Base-by-base conservation (phyloP, 2,888 invertebrate genomes). In the Cremastobaeus sp. region DNA sequence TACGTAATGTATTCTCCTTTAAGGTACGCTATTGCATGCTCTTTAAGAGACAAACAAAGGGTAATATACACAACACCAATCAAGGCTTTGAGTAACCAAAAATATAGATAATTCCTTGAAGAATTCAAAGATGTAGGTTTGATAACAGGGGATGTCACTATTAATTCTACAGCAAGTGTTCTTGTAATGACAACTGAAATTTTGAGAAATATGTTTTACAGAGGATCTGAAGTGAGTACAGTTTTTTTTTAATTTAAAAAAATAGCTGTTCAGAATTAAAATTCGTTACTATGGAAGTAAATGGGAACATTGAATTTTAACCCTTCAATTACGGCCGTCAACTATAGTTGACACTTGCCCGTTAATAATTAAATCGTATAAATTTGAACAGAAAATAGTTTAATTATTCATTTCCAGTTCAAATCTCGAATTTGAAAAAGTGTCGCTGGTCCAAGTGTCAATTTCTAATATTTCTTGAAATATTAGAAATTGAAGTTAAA, bases 151-250 rank as follows among this genome's bases (percentile, higher is more conserved):
- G 99, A 99, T 89, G 99, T 99, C 1, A 99, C 99, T 0, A 98
- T 99, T 57, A 99, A 99, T 89, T 99, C 99, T 2, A 94, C 95
- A 28, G 99, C 99, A 9, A 97, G 97, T 57, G 97, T 98, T 88
- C 91, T 99, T 30, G 98, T 99, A 77, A 99, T 99, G 99, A 99
- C 99, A 0, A 99, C 99, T n/a, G 99, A 99, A 93, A 99, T 99
- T 91, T 89, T 99, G 74, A 91, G 99, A 75, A 98, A 97, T 83
- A 99, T 99, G 99, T 89, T 99, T 64, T 99, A 99, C 85, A 91
- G 99, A 84, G 99, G 99, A 47, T 98, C 98, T 32, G 98, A 99
- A 90, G 93, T 86, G 74, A 64, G 30, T 64, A 35, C 14, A 18
- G 5, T 30, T 18, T 12, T 30, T 14, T 62, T 43, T 28, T 17